These are phyloP conservation scores for Protomyctophum bolini DNA, from an alignment of 2,113 vertebrate genomes.

Conservation along the genomic window DNA sequence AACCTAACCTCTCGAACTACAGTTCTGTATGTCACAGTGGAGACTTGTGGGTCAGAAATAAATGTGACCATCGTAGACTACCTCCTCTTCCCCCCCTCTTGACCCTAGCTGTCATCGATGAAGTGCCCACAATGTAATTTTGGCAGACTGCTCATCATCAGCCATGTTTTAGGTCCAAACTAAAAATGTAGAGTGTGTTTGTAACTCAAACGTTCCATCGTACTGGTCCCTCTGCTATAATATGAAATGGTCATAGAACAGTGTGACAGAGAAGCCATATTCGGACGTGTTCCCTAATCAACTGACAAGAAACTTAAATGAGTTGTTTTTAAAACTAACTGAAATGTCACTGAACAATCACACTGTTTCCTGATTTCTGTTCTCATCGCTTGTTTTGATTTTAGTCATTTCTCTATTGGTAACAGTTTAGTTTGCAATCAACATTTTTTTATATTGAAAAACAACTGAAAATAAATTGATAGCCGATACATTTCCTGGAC, in stretches of 20 bases:
- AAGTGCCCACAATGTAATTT: constrained; percentile 30
- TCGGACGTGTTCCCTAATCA: constrained; percentile 56
- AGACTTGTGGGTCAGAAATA: constrained; percentile 15
- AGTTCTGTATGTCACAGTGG: constrained; percentile 25
- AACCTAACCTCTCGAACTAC: constrained; percentile 2
- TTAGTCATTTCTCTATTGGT: constrained; percentile 32
- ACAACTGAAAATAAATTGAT: constrained; percentile 34
- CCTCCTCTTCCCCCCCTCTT: constrained; percentile 55
- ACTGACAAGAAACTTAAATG: constrained; percentile 21
- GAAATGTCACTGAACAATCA: constrained; percentile 55
- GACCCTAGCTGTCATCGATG: constrained; percentile 25
- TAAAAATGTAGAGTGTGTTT: neutral
- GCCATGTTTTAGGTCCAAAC: constrained; percentile 24
- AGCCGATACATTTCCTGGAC: constrained; percentile 56
- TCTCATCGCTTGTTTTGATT: constrained; percentile 13
- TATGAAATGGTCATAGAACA: constrained; percentile 48
- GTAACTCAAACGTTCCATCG: constrained; percentile 27
- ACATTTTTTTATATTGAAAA: constrained; percentile 43
- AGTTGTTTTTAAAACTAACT: constrained; percentile 54
- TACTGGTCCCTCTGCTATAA: constrained; percentile 46
- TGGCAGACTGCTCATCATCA: constrained; percentile 45
- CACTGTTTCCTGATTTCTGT: constrained; percentile 37
- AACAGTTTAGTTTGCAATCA: constrained; percentile 46
- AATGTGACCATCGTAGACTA: constrained; percentile 65
- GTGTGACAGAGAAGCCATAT: constrained; percentile 73